Evolutionary conservation across 2,888 invertebrate genomes (phyloP).

Genomic region (Arenicola marina): DNA sequence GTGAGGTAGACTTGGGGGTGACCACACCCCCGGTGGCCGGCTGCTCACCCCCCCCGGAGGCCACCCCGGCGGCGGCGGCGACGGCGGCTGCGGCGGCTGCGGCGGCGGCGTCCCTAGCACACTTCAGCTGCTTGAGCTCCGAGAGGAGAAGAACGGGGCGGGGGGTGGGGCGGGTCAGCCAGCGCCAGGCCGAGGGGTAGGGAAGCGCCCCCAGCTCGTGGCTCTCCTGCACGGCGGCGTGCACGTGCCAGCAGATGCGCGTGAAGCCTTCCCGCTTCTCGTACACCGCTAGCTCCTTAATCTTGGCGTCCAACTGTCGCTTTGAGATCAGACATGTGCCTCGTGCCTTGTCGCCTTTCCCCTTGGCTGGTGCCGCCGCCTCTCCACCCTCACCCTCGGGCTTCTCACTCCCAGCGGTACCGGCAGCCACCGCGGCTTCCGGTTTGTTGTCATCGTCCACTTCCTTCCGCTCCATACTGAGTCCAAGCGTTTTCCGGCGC

Average conservation of each 20-base stretch:
- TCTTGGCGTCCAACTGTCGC: conserved; percentile 54
- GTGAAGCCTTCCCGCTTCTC: conserved; percentile 66
- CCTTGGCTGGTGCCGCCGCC: not conserved
- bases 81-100: too few relatives aligned
- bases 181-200: conserved; percentile 68
- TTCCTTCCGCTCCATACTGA: conserved; percentile 1
- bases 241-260: conserved; percentile 72
- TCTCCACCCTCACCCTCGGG: not conserved
- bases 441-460: not conserved
- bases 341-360: conserved; percentile 10
- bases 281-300: conserved; percentile 70
- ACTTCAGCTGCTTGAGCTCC: too few relatives aligned
- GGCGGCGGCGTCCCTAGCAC: too few relatives aligned
- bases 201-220: conserved; percentile 64
- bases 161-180: conserved; percentile 47
- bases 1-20: not conserved
- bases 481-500: conserved; percentile 30
- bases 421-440: not conserved
- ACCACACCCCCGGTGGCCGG: not conserved
- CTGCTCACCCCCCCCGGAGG: not conserved
- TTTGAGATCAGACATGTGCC: conserved; percentile 48
- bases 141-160: too few relatives aligned
- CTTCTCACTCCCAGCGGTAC: not conserved
- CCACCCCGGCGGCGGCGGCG: not conserved
- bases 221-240: conserved; percentile 65